Evolutionary conservation across 2,888 invertebrate species (phyloP).

Genomic region (Mamestra brassicae): DNA sequence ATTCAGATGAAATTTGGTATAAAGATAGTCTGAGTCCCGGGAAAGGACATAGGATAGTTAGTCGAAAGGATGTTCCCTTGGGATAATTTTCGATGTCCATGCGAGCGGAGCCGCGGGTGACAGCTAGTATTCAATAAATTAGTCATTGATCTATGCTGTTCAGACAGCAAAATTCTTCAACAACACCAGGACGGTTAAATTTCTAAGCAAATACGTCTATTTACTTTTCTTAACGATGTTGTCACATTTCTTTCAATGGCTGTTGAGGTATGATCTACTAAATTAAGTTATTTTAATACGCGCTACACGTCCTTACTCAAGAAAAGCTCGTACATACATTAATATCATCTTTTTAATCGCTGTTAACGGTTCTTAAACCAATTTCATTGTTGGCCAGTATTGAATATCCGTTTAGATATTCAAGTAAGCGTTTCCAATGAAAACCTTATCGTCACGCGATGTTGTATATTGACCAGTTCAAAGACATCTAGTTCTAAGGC

Average conservation of each 20-base stretch:
- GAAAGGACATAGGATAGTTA: too few species aligned
- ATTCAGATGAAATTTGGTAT: too few species aligned
- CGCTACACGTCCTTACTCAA: background rate
- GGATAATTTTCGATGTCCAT: too few species aligned
- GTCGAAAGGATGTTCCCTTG: too few species aligned
- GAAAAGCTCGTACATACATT: slow-evolving; percentile 6
- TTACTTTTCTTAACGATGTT: background rate
- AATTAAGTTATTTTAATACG: background rate
- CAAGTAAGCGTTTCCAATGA: slow-evolving; percentile 9
- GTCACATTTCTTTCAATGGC: background rate
- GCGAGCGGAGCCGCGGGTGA: too few species aligned
- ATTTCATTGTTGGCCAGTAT: slow-evolving; percentile 7
- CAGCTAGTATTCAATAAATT: background rate
- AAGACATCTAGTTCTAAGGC: background rate
- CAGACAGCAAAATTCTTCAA: background rate
- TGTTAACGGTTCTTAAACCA: slow-evolving; percentile 2
- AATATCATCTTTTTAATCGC: slow-evolving; percentile 9
- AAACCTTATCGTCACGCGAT: slow-evolving; percentile 32
- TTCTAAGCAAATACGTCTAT: background rate
- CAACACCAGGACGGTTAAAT: too few species aligned
- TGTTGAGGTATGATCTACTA: background rate
- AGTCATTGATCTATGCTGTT: background rate
- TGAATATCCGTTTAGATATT: slow-evolving; percentile 10
- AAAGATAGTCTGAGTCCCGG: too few species aligned
- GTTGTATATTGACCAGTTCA: background rate